Evolutionary conservation across 2,113 vertebrate species (phyloP), one percentile per base, ranked within the genome.

Genomic region (Hemichromis elongatus): DNA sequence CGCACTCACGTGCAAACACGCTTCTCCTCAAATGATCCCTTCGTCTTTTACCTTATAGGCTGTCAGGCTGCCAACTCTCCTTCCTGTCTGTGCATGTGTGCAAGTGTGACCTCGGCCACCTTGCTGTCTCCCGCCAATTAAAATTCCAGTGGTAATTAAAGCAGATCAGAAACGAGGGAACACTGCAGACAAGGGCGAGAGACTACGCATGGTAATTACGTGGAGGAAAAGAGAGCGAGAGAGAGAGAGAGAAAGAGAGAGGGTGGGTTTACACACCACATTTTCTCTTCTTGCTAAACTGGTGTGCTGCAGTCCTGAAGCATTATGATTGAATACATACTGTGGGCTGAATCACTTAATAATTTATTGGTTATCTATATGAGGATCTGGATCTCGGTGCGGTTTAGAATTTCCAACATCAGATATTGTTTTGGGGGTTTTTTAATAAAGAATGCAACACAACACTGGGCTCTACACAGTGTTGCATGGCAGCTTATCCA

Each of bases 121-220:
- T 94, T 89, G 77, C 86, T 88, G 93, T 93, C 95, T 95, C 94
- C 93, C 79, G 87, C 93, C 96, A 96, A 96, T 96, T 96, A 96
- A 96, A 96, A 96, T 94, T 96, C 95, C 89, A 91, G 86, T 92
- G 91, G 94, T 96, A 96, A 96, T 96, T 96, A 96, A 95, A 94
- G 90, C 90, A 91, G 89, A 95, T 94, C 94, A 94, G 93, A 94
- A 93, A 95, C 94, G 59, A 94, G 93, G 93, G 92, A 94, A 90
- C 84, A 91, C 92, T 86, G 89, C 93, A 94, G 94, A 94, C 88
- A 78, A 86, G 91, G 81, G 90, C 92, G 92, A 93, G 93, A 94
- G 92, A 92, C 92, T 91, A 89, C 10, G 79, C 86, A 89, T 93
- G 92, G 94, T 96, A 95, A 96, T 96, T 96, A 96, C 78, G 86